A percentile compares a stretch with the other conserved stretches of the same genome.
These are phyloP conservation scores for Delia radicum DNA, from an alignment of 1,140 invertebrate genomes.

Conservation along the genomic window DNA sequence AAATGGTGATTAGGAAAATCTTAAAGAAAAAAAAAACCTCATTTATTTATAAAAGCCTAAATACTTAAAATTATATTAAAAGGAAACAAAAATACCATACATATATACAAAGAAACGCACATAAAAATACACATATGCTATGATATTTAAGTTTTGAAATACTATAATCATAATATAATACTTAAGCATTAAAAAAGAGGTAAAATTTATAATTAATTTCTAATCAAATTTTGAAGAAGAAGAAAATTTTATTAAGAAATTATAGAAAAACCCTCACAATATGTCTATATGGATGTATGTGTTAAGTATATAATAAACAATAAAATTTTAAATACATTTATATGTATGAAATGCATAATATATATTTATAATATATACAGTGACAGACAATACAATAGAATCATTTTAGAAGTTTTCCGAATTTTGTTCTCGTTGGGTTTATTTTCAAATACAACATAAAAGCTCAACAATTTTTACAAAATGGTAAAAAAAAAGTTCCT, in stretches of 20 bases:
- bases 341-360: too few relatives aligned
- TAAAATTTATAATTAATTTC: constrained; percentile 2
- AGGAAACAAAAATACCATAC: not conserved
- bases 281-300: too few relatives aligned
- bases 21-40: too few relatives aligned
- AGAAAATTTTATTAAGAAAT: not conserved
- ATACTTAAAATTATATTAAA: not conserved
- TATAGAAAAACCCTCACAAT: not conserved
- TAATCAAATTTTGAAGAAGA: not conserved
- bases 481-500: too few relatives aligned
- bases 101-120: not conserved
- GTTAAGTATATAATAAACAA: not conserved
- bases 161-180: not conserved
- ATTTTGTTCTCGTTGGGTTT: too few relatives aligned
- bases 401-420: too few relatives aligned
- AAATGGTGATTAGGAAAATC: too few relatives aligned
- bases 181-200: not conserved
- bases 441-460: too few relatives aligned
- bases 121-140: not conserved
- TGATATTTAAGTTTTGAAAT: not conserved
- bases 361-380: too few relatives aligned
- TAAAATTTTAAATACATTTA: too few relatives aligned
- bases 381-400: too few relatives aligned
- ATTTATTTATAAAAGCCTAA: not conserved
- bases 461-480: too few relatives aligned